Base-by-base conservation (phyloP, 2,797 vertebrate genomes). In the Diplodus sargus region DNA sequence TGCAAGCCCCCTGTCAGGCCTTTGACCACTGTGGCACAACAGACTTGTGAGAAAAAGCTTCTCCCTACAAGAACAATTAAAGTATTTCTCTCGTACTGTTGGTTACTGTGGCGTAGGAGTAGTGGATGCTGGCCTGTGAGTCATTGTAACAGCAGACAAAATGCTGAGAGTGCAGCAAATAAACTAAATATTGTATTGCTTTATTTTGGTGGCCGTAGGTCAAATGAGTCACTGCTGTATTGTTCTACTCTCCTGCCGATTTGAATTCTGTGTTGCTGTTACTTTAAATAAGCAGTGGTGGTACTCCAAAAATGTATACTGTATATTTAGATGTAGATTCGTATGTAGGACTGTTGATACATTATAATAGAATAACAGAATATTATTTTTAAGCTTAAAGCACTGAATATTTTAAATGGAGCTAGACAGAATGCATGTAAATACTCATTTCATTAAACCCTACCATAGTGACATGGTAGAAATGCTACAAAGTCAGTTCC, bases 401-500 rank as follows among this genome's bases (percentile, higher is more conserved):
- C 18, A 25, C 12, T 43, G 7, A 30, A 4, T 13, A 43, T 49
- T 17, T 51, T 4, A 66, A 59, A 74, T 11, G 4, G 3, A 23
- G 28, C 10, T 60, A 28, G 30, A 6, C 8, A n/a, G 22, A 5
- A 67, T 59, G 20, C 10, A 53, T 30, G 42, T 43, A 67, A 56
- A 71, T 34, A 34, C 34, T 9, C 34, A 34, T 34, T 34, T 34
- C 7, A 34, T 34, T 8, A 34, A 8, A 23, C 18, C 18, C 20
- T 16, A 3, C 49, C 16, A 20, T 49, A 0, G 17, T 63, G 45
- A 45, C 18, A 66, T 60, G 64, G 20, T 66, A 70, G 45, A 73
- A 78, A 79, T 84, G 47, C 42, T 54, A 64, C n/a, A 69, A 69
- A 79, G 77, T 78, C 23, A 76, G 81, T 86, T 81, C 70, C 54